Evolutionary conservation across 2,888 invertebrate genomes (phyloP), one percentile per base, ranked within the genome.

Genomic region (Tortrix viridana): DNA sequence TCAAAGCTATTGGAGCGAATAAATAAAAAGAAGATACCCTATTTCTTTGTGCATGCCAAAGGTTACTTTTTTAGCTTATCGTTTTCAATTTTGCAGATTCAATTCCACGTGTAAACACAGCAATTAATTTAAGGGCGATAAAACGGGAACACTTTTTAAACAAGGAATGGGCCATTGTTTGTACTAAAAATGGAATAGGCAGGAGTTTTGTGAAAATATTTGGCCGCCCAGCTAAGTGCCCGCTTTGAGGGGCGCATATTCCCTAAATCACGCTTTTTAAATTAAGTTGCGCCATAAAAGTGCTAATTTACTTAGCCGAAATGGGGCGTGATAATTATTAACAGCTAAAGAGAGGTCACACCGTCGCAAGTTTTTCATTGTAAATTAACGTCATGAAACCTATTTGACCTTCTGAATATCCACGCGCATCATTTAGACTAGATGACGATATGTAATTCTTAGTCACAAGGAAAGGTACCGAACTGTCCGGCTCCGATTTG

Each of bases 1-100:
- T 86, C 79, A 82, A 86, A 86, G 81, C 76, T 71, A 76, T 84
- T 74, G 74, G 76, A 75, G 75, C 74, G 77, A 80, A 82, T 82
- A 81, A 84, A 84, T 80, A 80, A 79, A 65, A 59, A 71, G 52
- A 66, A 76, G 70, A 76, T 77, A 72, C 75, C 75, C 75, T 72
- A 72, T 74, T 77, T 76, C 70, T 76, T 77, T 77, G 73, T 79
- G 70, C 75, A 79, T 73, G 66, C 69, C 68, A 69, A 72, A 67
- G 67, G 69, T 69, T 74, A 74, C 70, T 75, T 74, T 76, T 73
- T 73, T 71, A 68, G 69, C 67, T 72, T 69, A 68, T 66, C 68
- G 67, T 70, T 74, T 73, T 70, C 65, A 69, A 71, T 73, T 73
- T 70, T 69, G 52, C 55, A 62, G 69, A 71, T 68, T 65, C 68